These are phyloP conservation scores for Zoanthus solanderi DNA, from an alignment of 92 coral and sea anemone genomes.

Conservation along the genomic window DNA sequence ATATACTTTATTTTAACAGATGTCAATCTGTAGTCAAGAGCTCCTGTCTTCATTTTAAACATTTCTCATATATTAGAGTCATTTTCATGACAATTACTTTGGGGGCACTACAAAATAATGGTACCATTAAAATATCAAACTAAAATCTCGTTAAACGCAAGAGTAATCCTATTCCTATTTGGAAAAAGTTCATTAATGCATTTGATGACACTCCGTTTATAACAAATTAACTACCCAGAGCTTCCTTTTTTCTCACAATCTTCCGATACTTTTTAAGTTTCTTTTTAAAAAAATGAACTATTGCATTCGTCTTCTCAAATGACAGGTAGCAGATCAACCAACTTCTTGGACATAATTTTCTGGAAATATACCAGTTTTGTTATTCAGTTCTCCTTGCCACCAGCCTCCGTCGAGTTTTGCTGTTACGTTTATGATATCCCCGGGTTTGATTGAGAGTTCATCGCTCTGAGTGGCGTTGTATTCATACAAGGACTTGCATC, in stretches of 20 bases:
- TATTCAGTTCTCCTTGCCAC: conserved; percentile 96
- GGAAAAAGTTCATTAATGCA: background rate
- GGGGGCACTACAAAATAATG: too few relatives aligned
- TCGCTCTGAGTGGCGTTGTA: conserved; percentile 90
- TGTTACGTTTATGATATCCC: conserved; percentile 83
- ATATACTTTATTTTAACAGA: too few relatives aligned
- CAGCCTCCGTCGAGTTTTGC: conserved; percentile 87
- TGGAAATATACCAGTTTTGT: conserved; percentile 89
- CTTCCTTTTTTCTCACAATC: background rate
- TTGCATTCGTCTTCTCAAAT: background rate
- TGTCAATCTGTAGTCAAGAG: too few relatives aligned
- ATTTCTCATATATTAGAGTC: too few relatives aligned
- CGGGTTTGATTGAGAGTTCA: conserved; percentile 86
- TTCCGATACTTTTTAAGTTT: background rate
- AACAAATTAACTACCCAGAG: too few relatives aligned
- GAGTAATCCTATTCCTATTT: background rate
- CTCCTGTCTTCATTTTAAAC: too few relatives aligned
- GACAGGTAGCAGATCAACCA: conserved; percentile 41
- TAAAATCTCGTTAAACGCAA: too few relatives aligned
- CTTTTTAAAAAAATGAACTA: background rate
- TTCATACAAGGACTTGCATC: conserved; percentile 86
- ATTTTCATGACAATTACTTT: too few relatives aligned
- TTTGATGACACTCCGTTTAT: background rate
- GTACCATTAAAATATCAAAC: too few relatives aligned
- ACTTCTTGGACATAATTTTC: conserved; percentile 94